Evolutionary conservation across 2,797 vertebrate genomes (phyloP).

Genomic region (Sciurus carolinensis): DNA sequence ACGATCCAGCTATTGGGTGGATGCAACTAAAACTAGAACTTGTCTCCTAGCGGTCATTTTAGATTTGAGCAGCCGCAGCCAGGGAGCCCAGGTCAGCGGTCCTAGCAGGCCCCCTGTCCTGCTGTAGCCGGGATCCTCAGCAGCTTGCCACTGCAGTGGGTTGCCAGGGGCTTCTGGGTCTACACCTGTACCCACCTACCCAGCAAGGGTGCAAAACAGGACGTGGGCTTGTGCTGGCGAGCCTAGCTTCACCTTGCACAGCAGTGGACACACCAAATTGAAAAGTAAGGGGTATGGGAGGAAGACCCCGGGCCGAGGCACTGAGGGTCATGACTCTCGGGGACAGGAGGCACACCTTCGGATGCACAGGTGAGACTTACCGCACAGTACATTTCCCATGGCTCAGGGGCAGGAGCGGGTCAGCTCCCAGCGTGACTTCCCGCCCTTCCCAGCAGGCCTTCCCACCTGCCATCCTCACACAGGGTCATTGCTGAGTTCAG

Average conservation of each 20-base stretch:
- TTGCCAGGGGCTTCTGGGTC: background rate
- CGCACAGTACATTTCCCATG: background rate
- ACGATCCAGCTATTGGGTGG: background rate
- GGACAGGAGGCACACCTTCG: background rate
- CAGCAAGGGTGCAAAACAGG: background rate
- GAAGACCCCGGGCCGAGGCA: background rate
- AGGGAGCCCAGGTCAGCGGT: background rate
- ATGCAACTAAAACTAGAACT: slow-evolving; percentile 40
- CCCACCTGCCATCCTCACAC: background rate
- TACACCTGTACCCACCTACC: background rate
- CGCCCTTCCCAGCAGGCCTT: background rate
- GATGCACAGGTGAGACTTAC: background rate
- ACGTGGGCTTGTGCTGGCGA: background rate
- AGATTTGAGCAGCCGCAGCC: background rate
- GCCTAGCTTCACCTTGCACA: background rate
- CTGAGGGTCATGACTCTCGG: background rate
- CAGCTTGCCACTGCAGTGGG: background rate
- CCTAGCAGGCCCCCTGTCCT: background rate
- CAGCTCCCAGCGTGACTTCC: background rate
- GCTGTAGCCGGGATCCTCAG: background rate
- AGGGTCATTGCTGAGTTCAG: slow-evolving; percentile 9
- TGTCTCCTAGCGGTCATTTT: background rate
- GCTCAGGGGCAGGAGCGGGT: background rate
- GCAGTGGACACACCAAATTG: background rate
- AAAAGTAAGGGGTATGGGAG: background rate